phyloP scores from a whole-genome alignment of 2,113 vertebrate genomes.

The Gopherus evgoodei region DNA sequence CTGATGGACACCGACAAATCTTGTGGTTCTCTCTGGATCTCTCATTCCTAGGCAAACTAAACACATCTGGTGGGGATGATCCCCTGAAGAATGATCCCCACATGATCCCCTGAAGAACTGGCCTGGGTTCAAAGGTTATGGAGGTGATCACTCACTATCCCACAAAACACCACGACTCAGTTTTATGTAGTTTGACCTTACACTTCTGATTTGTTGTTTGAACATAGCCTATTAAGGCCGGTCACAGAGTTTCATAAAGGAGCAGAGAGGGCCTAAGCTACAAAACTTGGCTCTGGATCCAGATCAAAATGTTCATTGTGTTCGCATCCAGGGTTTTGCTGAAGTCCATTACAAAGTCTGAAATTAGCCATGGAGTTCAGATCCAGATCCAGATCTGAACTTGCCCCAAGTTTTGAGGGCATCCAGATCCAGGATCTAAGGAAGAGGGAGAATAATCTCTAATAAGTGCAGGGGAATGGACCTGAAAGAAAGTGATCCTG shows the following conservation, averaged over 20 bases:
- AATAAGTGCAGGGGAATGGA: neutral
- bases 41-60: constrained; percentile 38
- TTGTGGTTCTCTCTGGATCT: constrained; percentile 12
- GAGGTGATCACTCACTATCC: constrained; percentile 41
- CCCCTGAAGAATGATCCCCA: neutral
- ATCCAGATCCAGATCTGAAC: neutral
- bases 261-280: neutral
- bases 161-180: constrained; percentile 37
- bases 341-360: neutral
- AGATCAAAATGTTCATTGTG: neutral
- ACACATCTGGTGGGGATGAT: neutral
- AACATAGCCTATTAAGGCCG: neutral
- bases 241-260: neutral
- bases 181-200: constrained; percentile 54
- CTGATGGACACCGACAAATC: constrained; percentile 33
- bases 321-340: neutral
- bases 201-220: constrained; percentile 5
- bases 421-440: neutral
- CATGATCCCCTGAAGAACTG: neutral
- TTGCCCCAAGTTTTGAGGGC: neutral
- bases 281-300: neutral
- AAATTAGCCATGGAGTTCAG: neutral
- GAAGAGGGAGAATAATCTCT: neutral
- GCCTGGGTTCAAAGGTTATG: accelerated
- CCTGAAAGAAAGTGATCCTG: constrained; percentile 13